phyloP scores from a whole-genome alignment of 2,797 vertebrate species.

The Otolemur crassicaudatus region DNA sequence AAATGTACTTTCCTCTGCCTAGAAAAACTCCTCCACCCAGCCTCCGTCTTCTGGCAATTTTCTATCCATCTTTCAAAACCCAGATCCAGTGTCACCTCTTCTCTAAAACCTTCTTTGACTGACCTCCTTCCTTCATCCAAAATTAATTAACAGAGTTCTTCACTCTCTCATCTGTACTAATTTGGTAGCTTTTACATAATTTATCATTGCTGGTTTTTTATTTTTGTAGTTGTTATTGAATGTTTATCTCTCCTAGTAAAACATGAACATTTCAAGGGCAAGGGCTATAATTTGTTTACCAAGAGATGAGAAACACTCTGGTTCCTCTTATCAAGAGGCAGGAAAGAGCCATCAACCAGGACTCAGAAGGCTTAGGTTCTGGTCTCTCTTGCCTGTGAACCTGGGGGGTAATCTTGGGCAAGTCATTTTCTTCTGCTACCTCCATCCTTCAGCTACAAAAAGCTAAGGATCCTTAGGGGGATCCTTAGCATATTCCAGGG shows the following conservation, averaged over 20 bases:
- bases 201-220: neutral
- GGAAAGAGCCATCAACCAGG: neutral
- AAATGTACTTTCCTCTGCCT: neutral
- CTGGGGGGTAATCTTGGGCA: conserved; percentile 4
- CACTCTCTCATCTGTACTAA: neutral
- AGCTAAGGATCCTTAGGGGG: neutral
- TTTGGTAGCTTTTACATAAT: conserved; percentile 30
- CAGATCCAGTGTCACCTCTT: conserved; percentile 38
- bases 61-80: conserved; percentile 8
- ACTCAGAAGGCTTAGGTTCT: neutral
- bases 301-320: neutral
- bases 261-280: neutral
- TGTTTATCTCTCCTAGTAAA: conserved; percentile 42
- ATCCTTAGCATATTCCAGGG: neutral
- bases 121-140: conserved; percentile 3
- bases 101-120: conserved; percentile 32
- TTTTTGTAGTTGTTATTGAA: conserved; percentile 35
- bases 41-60: neutral
- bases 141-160: conserved; percentile 27
- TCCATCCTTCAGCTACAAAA: neutral
- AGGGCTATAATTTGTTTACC: neutral
- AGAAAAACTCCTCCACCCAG: neutral
- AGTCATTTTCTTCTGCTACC: conserved; percentile 6
- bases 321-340: neutral
- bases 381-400: conserved; percentile 1